These are phyloP conservation scores for Chelon auratus DNA, from an alignment of 2,797 vertebrate genomes.

Conservation along the genomic window DNA sequence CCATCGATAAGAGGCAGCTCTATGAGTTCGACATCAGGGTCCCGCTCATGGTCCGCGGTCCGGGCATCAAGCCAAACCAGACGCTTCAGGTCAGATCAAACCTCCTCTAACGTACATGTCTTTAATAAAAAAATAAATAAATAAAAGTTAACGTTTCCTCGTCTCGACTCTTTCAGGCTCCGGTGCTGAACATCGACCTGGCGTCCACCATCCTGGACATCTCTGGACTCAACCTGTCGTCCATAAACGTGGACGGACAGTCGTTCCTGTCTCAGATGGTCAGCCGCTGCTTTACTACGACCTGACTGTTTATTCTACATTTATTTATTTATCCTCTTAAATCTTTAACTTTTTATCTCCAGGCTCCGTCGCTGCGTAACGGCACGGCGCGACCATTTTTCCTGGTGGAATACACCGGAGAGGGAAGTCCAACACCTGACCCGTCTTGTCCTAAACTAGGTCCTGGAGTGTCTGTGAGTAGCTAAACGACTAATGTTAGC, in stretches of 20 bases:
- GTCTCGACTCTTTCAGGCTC: slow-evolving; percentile 67
- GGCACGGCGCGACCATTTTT: slow-evolving; percentile 78
- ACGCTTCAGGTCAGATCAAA: slow-evolving; percentile 72
- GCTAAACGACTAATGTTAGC: too few relatives aligned
- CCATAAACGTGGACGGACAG: slow-evolving; percentile 82
- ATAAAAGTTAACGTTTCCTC: not conserved
- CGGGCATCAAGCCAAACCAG: slow-evolving; percentile 83
- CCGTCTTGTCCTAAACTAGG: slow-evolving; percentile 84
- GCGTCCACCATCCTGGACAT: slow-evolving; percentile 87
- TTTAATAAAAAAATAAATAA: too few relatives aligned
- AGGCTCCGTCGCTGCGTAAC: slow-evolving; percentile 83
- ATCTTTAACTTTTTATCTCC: not conserved
- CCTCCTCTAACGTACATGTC: not conserved
- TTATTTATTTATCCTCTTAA: not conserved
- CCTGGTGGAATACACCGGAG: slow-evolving; percentile 86
- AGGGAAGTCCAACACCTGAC: slow-evolving; percentile 74
- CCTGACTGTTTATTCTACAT: not conserved
- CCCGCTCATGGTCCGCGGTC: slow-evolving; percentile 86
- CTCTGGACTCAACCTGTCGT: slow-evolving; percentile 78
- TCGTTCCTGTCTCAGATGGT: slow-evolving; percentile 87
- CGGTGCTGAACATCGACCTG: slow-evolving; percentile 85
- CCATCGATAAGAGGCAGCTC: slow-evolving; percentile 87
- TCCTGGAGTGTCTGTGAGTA: slow-evolving; percentile 84
- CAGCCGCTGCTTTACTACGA: slow-evolving; percentile 23
- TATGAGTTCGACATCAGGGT: slow-evolving; percentile 87